Percentiles rank a stretch among this genome's conserved stretches.
phyloP scores from a whole-genome alignment of 2,113 vertebrate species.

The Nymphicus hollandicus region DNA sequence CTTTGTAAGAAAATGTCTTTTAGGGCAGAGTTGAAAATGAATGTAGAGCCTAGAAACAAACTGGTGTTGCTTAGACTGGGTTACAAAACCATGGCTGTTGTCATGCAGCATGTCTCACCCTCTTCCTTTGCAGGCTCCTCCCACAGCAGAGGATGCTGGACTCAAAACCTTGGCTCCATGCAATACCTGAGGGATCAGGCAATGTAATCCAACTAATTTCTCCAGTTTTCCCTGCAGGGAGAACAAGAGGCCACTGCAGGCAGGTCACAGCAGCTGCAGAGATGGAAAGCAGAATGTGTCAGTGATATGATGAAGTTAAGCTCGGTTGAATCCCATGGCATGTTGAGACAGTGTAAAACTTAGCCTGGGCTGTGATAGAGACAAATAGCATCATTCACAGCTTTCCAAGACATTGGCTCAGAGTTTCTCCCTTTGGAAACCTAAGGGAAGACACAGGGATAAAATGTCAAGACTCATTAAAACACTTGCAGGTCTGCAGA shows the following conservation, averaged over 20 bases:
- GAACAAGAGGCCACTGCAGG: background rate
- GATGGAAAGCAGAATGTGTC: background rate
- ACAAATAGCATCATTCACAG: background rate
- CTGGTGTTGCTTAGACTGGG: background rate
- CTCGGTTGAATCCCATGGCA: background rate
- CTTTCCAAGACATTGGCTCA: background rate
- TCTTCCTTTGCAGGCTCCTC: conserved; percentile 11
- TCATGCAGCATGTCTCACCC: background rate
- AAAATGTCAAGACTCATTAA: background rate
- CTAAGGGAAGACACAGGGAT: background rate
- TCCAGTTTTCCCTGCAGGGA: background rate
- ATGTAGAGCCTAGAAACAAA: conserved; percentile 1
- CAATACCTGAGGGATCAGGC: background rate
- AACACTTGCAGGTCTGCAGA: background rate
- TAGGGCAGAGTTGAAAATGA: background rate
- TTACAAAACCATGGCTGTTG: background rate
- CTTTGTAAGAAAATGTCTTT: conserved; percentile 6
- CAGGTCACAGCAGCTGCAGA: background rate
- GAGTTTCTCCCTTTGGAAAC: background rate
- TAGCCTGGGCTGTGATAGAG: background rate
- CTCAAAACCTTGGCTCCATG: background rate
- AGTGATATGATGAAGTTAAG: background rate
- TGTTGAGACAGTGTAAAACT: background rate
- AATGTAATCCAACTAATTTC: background rate
- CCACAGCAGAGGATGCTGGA: background rate